Evolutionary conservation across 2,113 vertebrate genomes (phyloP).

Genomic region (Eretmochelys imbricata): DNA sequence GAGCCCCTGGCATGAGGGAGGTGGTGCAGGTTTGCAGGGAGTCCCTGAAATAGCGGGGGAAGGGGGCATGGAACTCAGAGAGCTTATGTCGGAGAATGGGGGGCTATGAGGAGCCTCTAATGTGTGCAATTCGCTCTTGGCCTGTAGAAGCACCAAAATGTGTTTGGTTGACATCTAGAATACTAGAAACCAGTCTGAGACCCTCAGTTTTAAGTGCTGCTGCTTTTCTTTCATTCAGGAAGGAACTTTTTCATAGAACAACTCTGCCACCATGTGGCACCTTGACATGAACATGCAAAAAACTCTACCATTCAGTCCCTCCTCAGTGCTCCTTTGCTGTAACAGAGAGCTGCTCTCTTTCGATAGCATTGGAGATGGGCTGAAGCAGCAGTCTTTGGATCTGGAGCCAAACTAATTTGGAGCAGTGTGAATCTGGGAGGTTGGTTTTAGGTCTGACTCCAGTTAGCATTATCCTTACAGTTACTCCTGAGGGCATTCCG

Average conservation of each 20-base stretch:
- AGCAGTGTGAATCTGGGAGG: background rate
- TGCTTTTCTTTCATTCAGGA: fast-evolving
- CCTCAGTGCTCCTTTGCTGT: background rate
- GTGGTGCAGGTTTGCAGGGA: background rate
- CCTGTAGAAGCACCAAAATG: background rate
- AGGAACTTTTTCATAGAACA: background rate
- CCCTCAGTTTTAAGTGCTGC: background rate
- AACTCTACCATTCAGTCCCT: background rate
- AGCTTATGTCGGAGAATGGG: background rate
- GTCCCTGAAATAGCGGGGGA: background rate
- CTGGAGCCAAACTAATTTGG: background rate
- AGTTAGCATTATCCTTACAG: background rate
- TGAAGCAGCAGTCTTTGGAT: background rate
- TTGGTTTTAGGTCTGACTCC: background rate
- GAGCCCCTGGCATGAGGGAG: background rate
- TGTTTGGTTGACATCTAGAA: background rate
- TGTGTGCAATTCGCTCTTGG: background rate
- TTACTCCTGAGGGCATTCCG: too few relatives aligned
- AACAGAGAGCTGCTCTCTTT: background rate
- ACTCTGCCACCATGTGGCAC: background rate
- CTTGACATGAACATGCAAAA: background rate
- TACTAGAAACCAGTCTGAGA: background rate
- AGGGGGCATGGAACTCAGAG: background rate
- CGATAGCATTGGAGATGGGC: background rate
- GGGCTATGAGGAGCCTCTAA: background rate